Percentiles rank a stretch among this genome's conserved stretches.
Evolutionary conservation across 2,113 vertebrate genomes (phyloP).

Genomic region (Gymnarchus niloticus): DNA sequence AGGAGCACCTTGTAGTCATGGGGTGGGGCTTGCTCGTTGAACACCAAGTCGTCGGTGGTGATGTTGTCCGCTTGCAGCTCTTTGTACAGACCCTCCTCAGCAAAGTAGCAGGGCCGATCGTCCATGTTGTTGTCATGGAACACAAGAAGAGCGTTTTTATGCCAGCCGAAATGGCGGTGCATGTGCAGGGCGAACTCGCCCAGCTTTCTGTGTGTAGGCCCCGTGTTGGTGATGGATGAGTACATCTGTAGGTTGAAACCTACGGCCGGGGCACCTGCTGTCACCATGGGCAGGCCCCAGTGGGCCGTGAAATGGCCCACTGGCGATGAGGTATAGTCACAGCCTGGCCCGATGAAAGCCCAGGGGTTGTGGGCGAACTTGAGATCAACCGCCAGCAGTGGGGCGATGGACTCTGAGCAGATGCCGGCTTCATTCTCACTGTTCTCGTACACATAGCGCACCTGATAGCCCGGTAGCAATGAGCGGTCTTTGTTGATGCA

Average conservation of each 20-base stretch:
- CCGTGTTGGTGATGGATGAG: slow-evolving; percentile 73
- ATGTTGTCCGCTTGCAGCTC: slow-evolving; percentile 67
- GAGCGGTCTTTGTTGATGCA: slow-evolving; percentile 55
- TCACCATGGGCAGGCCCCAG: slow-evolving; percentile 82
- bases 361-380: slow-evolving; percentile 67
- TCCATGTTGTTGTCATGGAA: slow-evolving; percentile 70
- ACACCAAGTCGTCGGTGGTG: slow-evolving; percentile 60
- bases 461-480: slow-evolving; percentile 59
- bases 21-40: slow-evolving; percentile 58
- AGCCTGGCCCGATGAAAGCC: slow-evolving; percentile 82
- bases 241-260: slow-evolving; percentile 66
- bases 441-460: slow-evolving; percentile 65
- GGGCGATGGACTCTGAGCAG: slow-evolving; percentile 81
- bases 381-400: slow-evolving; percentile 79
- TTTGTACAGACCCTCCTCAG: slow-evolving; percentile 75
- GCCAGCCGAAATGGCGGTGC: slow-evolving; percentile 78
- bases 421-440: slow-evolving; percentile 72
- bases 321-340: slow-evolving; percentile 76
- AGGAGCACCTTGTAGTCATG: slow-evolving; percentile 67
- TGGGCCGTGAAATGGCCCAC: slow-evolving; percentile 80
- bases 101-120: slow-evolving; percentile 77
- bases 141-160: slow-evolving; percentile 65
- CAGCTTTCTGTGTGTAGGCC: slow-evolving; percentile 82
- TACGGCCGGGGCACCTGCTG: slow-evolving; percentile 73
- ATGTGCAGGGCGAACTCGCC: slow-evolving; percentile 72